Evolutionary conservation across 2,797 vertebrate species (phyloP).

Genomic region (Picus viridis): DNA sequence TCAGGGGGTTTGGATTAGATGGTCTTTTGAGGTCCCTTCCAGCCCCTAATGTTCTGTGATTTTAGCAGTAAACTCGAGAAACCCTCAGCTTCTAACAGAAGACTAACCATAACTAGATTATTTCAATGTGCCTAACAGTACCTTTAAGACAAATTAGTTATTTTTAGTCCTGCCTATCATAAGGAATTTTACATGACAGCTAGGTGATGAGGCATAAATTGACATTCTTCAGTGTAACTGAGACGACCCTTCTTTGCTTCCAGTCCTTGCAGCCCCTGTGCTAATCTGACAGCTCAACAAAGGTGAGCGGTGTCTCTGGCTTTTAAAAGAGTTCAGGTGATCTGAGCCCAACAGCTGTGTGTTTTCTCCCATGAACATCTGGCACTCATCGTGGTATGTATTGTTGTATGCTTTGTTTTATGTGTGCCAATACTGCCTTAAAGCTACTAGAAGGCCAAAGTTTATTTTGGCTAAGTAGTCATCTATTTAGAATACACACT

Average conservation of each 20-base stretch:
- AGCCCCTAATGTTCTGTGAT: too few relatives aligned
- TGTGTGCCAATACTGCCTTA: constrained; percentile 37
- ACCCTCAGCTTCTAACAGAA: background rate
- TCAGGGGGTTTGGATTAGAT: too few relatives aligned
- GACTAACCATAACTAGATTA: background rate
- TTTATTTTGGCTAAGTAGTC: constrained; percentile 61
- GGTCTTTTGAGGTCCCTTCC: too few relatives aligned
- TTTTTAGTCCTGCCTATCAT: constrained; percentile 54
- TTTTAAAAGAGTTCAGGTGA: constrained; percentile 62
- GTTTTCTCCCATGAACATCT: constrained; percentile 60
- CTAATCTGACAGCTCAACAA: constrained; percentile 74
- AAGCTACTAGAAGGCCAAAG: constrained; percentile 49
- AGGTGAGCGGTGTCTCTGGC: constrained; percentile 30
- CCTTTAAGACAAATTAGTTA: constrained; percentile 23
- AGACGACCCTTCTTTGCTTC: constrained; percentile 37
- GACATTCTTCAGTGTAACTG: constrained; percentile 68
- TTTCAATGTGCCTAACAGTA: background rate
- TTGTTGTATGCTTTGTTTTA: constrained; percentile 57
- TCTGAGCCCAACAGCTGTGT: constrained; percentile 62
- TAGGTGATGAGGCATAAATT: constrained; percentile 55
- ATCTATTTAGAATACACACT: constrained; percentile 50
- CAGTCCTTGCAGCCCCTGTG: constrained; percentile 27
- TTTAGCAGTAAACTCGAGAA: background rate
- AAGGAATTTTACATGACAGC: constrained; percentile 61
- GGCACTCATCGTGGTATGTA: constrained; percentile 57